Evolutionary conservation across 2,113 vertebrate species (phyloP).

Genomic region (Amphiprion ocellaris): DNA sequence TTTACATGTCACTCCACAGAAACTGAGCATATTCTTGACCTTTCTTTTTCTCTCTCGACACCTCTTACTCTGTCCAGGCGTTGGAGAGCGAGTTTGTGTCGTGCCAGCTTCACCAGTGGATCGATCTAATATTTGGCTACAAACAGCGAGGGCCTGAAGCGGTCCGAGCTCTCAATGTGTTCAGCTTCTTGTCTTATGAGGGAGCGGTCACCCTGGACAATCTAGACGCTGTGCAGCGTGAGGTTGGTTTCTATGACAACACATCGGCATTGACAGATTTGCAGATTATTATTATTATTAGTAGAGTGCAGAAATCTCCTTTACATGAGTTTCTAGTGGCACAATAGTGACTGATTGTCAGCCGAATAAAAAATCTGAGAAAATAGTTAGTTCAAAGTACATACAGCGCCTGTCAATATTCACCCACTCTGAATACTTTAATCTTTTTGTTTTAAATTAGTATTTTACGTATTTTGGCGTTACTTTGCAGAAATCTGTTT

Average conservation of each 20-base stretch:
- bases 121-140: constrained; percentile 98
- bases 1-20: not conserved
- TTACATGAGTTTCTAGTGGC: not conserved
- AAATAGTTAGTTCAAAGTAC: no score
- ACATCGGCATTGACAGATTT: not conserved
- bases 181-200: constrained; percentile 97
- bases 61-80: constrained; percentile 83
- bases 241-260: constrained; percentile 86
- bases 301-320: constrained; percentile 6
- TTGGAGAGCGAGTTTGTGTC: constrained; percentile 98
- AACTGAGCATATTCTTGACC: not conserved
- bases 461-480: no score
- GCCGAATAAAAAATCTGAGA: no score
- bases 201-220: constrained; percentile 94
- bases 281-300: not conserved
- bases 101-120: constrained; percentile 99
- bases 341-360: not conserved
- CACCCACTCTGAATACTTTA: no score
- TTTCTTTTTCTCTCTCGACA: not conserved
- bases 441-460: no score
- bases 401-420: no score
- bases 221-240: constrained; percentile 90
- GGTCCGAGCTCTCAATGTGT: constrained; percentile 95
- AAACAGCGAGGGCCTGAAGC: constrained; percentile 98
- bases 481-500: no score